Evolutionary conservation across 2,797 vertebrate species (phyloP).

Genomic region (Falco cherrug): DNA sequence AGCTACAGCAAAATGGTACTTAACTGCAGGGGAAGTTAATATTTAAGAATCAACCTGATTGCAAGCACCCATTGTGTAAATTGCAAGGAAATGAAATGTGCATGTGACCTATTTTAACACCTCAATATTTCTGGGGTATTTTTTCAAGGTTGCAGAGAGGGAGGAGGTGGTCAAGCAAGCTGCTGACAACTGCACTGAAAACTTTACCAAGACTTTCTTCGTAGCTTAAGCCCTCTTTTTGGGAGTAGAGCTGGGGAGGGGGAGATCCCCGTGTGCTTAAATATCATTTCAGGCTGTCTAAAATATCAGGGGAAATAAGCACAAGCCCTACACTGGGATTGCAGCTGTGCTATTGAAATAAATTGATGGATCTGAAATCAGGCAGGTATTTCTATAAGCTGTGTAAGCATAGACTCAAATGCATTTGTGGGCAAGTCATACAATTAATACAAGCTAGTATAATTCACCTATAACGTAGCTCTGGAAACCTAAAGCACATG

Average conservation of each 20-base stretch:
- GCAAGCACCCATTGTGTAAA: constrained; percentile 73
- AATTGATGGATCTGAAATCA: neutral
- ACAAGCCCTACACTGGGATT: neutral
- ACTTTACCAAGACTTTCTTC: constrained; percentile 55
- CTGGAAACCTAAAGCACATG: neutral
- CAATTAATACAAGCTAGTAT: neutral
- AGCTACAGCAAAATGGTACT: constrained; percentile 52
- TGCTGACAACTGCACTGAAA: constrained; percentile 67
- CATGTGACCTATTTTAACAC: constrained; percentile 75
- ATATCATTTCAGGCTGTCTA: constrained; percentile 70
- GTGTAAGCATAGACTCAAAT: neutral
- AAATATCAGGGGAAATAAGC: constrained; percentile 76
- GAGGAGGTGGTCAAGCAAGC: neutral
- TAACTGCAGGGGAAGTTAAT: constrained; percentile 69
- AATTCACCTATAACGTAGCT: neutral
- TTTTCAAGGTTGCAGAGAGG: neutral
- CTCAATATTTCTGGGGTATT: constrained; percentile 71
- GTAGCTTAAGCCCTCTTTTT: neutral
- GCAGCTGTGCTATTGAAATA: constrained; percentile 66
- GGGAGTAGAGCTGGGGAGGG: neutral
- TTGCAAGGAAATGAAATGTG: constrained; percentile 65
- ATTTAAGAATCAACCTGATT: constrained; percentile 33
- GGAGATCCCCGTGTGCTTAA: constrained; percentile 64
- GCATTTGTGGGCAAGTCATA: neutral
- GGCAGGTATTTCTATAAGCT: neutral